Conservation (phyloP, 1,140 invertebrate species). For the Cydia strobilella region DNA sequence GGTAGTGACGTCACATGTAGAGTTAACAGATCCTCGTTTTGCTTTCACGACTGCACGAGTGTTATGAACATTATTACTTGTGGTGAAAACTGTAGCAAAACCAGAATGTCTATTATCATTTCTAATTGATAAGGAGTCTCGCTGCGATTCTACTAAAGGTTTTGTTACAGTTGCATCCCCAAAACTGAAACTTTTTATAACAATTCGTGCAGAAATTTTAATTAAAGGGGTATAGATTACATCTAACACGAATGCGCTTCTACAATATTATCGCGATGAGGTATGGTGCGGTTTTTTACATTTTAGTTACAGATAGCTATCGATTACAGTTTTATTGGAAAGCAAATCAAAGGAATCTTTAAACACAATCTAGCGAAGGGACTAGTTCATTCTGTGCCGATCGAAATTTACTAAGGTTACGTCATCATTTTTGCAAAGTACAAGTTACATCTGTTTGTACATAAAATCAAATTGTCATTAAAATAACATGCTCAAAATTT, state of each 20-base stretch:
- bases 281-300: conserved; percentile 57
- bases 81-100: not conserved
- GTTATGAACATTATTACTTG: not conserved
- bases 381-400: conserved; percentile 16
- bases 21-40: conserved; percentile 14
- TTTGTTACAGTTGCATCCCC: not conserved
- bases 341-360: conserved; percentile 23
- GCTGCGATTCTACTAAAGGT: conserved; percentile 9
- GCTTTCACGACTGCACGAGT: conserved; percentile 16
- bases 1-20: conserved; percentile 46
- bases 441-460: no score
- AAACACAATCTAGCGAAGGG: conserved; percentile 25
- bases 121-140: not conserved
- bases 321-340: conserved; percentile 1
- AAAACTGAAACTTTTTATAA: not conserved
- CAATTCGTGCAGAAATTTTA: not conserved
- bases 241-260: conserved; percentile 35
- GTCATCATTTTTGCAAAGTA: not conserved
- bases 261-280: conserved; percentile 51
- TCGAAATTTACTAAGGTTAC: not conserved
- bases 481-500: not conserved
- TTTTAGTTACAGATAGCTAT: conserved; percentile 27
- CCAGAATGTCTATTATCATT: not conserved
- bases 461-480: not conserved
- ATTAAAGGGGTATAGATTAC: conserved; percentile 15